Percentiles rank a stretch among this genome's conserved stretches.
Conservation (phyloP, 2,113 vertebrate species). For the Rhagologus leucostigma region DNA sequence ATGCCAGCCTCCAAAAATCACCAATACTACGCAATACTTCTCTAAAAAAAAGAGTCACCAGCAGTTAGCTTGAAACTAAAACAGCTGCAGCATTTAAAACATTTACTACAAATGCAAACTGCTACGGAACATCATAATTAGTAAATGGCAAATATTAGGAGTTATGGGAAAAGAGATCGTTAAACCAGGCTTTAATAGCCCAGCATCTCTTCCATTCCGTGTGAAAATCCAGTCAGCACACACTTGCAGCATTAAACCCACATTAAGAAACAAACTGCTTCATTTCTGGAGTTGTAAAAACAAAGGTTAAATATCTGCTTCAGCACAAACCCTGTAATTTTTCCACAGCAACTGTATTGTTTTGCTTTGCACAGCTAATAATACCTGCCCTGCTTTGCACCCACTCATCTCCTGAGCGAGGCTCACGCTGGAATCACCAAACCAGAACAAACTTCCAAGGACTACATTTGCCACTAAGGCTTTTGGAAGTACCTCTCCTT, state of each 20-base stretch:
- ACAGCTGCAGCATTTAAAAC: constrained; percentile 35
- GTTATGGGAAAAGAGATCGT: constrained; percentile 29
- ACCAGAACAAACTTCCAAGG: not conserved
- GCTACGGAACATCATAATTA: constrained; percentile 40
- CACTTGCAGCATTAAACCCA: not conserved
- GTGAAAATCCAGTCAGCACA: not conserved
- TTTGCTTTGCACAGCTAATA: constrained; percentile 17
- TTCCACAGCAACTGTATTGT: not conserved
- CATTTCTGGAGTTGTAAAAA: constrained; percentile 54
- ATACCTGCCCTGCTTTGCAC: constrained; percentile 8
- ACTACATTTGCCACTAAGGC: not conserved
- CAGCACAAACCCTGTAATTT: constrained; percentile 35
- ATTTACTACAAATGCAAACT: constrained; percentile 13
- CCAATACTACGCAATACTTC: not conserved
- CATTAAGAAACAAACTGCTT: constrained; percentile 42
- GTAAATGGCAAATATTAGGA: constrained; percentile 61
- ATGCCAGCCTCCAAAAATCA: not conserved
- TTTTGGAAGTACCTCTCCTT: not conserved
- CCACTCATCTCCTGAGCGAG: not conserved
- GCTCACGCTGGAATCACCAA: not conserved
- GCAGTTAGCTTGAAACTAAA: not conserved
- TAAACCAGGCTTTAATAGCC: constrained; percentile 33
- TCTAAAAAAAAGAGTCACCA: not conserved
- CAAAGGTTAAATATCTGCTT: constrained; percentile 54
- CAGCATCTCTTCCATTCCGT: not conserved